Evolutionary conservation across 2,888 invertebrate genomes (phyloP).

Genomic region (Eristalis pertinax): DNA sequence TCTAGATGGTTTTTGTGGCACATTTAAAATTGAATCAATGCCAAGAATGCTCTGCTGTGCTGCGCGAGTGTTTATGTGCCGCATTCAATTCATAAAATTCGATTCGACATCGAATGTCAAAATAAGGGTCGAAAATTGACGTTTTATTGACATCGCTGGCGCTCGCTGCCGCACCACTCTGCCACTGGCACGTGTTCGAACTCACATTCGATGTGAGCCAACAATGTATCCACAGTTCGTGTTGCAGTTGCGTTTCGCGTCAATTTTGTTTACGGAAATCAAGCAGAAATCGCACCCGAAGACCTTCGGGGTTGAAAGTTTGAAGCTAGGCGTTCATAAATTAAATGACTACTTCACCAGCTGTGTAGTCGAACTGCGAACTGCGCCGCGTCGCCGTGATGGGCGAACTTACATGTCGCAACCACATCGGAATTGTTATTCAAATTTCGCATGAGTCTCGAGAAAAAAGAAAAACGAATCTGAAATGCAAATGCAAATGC

Average conservation of each 20-base stretch:
- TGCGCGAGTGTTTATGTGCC: background rate
- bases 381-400: background rate
- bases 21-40: slow-evolving; percentile 57
- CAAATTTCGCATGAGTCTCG: background rate
- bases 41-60: slow-evolving; percentile 9
- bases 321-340: background rate
- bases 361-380: background rate
- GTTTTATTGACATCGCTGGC: background rate
- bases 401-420: background rate
- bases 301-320: slow-evolving; percentile 10
- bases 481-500: slow-evolving; percentile 55
- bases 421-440: background rate
- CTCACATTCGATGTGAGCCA: background rate
- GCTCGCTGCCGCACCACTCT: background rate
- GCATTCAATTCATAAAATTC: background rate
- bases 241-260: background rate
- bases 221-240: background rate
- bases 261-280: slow-evolving; percentile 27
- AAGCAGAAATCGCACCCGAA: background rate
- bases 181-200: background rate
- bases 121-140: background rate
- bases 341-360: background rate
- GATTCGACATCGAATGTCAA: slow-evolving; percentile 3
- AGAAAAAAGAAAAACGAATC: background rate
- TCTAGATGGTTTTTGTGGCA: slow-evolving; percentile 38